phyloP scores from a whole-genome alignment of 2,113 vertebrate genomes.

The Crotalus tigris region DNA sequence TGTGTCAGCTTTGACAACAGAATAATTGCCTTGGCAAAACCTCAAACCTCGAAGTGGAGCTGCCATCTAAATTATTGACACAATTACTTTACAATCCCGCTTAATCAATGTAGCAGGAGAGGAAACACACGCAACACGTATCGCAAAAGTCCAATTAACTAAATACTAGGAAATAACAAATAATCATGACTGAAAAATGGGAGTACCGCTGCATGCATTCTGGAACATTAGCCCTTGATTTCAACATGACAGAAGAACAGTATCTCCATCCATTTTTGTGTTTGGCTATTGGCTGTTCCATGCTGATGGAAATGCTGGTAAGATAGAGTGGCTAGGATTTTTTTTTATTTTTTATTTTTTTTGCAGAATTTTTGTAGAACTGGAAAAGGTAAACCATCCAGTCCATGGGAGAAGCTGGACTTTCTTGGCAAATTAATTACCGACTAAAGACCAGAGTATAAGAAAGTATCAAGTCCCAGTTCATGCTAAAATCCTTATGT shows the following conservation, averaged over 20 bases:
- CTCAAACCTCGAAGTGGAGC: background rate
- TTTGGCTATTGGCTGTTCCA: constrained; percentile 14
- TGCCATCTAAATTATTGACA: constrained; percentile 35
- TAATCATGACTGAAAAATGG: constrained; percentile 29
- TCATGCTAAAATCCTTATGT: background rate
- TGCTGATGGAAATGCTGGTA: background rate
- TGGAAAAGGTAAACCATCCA: background rate
- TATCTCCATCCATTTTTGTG: constrained; percentile 43
- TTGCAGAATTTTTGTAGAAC: background rate
- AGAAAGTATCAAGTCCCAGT: background rate
- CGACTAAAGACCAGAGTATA: background rate
- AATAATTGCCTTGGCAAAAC: background rate
- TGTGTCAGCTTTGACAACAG: background rate
- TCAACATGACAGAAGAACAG: constrained; percentile 51
- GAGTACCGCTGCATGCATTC: constrained; percentile 50
- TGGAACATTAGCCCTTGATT: constrained; percentile 55
- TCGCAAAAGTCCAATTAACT: constrained; percentile 67
- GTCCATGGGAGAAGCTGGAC: background rate
- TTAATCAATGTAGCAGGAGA: background rate
- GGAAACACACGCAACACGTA: constrained; percentile 21
- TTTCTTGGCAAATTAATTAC: background rate
- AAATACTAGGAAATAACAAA: constrained; percentile 62
- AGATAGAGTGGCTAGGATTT: background rate
- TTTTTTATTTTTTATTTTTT: too few relatives aligned
- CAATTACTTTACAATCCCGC: constrained; percentile 29